phyloP scores from a whole-genome alignment of 2,888 invertebrate species.

The Chaetogeoica ovagalla region DNA sequence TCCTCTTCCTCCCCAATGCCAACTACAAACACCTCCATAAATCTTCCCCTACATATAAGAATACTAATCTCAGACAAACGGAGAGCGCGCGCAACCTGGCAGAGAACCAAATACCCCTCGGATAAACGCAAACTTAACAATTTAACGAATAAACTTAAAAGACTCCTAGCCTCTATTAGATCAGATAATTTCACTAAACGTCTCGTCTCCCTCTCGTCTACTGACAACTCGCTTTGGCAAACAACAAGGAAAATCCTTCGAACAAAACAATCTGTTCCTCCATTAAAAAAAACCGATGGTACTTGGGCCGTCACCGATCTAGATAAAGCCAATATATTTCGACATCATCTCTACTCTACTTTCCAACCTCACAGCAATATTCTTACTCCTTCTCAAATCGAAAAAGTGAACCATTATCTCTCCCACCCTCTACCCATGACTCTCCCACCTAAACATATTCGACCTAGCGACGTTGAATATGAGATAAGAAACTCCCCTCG shows the following conservation, averaged over 20 bases:
- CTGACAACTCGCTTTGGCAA: conserved; percentile 23
- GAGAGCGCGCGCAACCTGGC: conserved; percentile 10
- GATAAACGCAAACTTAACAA: conserved; percentile 31
- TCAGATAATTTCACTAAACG: conserved; percentile 5
- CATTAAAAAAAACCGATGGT: conserved; percentile 17
- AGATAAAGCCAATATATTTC: conserved; percentile 30
- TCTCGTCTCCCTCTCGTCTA: neutral
- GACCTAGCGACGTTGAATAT: conserved; percentile 16
- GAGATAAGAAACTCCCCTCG: neutral
- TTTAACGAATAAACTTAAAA: conserved; percentile 15
- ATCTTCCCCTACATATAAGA: conserved; percentile 23
- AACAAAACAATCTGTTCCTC: too few species aligned
- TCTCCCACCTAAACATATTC: conserved; percentile 12
- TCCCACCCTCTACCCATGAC: conserved; percentile 19
- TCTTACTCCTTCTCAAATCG: conserved; percentile 5
- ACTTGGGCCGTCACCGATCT: conserved; percentile 9
- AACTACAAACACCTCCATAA: neutral
- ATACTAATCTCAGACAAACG: conserved; percentile 1
- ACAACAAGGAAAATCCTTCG: conserved; percentile 24
- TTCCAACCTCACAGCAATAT: conserved; percentile 23
- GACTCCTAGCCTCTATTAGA: conserved; percentile 4
- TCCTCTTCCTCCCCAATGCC: conserved; percentile 14
- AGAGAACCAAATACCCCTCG: conserved; percentile 22
- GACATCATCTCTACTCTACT: conserved; percentile 4
- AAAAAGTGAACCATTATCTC: conserved; percentile 16